phyloP scores from a whole-genome alignment of 2,113 vertebrate genomes.

The Bagarius yarrelli region DNA sequence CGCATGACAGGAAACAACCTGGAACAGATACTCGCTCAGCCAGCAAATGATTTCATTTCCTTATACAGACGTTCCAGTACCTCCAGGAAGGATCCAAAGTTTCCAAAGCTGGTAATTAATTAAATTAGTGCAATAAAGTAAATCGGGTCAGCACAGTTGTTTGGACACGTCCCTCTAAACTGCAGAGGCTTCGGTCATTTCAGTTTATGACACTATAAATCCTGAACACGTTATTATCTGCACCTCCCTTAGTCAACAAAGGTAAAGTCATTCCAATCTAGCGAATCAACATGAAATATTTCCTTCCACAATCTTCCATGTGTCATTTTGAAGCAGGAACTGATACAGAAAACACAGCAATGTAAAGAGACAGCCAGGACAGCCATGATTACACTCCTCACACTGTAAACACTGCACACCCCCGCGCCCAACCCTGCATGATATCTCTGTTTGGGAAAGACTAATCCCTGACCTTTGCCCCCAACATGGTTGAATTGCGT shows the following conservation, averaged over 20 bases:
- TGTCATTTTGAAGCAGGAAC: background rate
- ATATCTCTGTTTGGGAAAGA: slow-evolving; percentile 21
- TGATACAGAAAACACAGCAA: background rate
- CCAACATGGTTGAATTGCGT: background rate
- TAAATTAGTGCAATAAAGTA: background rate
- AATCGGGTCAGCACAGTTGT: background rate
- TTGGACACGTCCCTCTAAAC: background rate
- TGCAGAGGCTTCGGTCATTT: background rate
- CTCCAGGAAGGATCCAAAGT: no score
- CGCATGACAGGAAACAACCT: background rate
- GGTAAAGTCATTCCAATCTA: background rate
- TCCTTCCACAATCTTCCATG: background rate
- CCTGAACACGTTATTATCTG: background rate
- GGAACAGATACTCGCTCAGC: no score
- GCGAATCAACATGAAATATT: background rate
- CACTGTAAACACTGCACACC: slow-evolving; percentile 21
- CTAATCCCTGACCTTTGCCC: slow-evolving; percentile 30
- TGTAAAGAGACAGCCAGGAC: background rate
- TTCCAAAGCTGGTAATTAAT: background rate
- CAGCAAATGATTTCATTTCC: background rate
- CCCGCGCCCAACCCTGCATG: background rate
- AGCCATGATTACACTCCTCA: background rate
- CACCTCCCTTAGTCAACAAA: background rate
- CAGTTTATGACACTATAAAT: background rate
- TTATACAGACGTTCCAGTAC: background rate